Conservation (phyloP, 2,888 invertebrate species). For the Gordius sp. region DNA sequence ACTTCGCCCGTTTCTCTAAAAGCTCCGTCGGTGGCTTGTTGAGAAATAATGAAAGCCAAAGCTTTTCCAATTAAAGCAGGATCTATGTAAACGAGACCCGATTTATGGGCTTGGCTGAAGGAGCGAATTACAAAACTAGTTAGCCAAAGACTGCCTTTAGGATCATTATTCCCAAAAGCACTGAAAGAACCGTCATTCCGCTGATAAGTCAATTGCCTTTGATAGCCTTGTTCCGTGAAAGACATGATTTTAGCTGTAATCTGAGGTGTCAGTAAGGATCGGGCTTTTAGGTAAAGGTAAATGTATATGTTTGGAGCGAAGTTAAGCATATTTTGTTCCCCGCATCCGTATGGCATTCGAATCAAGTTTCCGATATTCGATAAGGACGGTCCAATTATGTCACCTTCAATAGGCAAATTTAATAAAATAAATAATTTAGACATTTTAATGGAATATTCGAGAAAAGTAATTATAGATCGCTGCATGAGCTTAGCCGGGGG, state of each 20-base stretch:
- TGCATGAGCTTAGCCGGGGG: no score
- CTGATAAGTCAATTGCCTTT: slow-evolving; percentile 25
- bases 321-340: slow-evolving; percentile 69
- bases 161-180: slow-evolving; percentile 46
- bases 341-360: slow-evolving; percentile 57
- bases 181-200: slow-evolving; percentile 61
- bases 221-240: slow-evolving; percentile 42
- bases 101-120: slow-evolving; percentile 41
- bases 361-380: slow-evolving; percentile 48
- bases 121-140: slow-evolving; percentile 57
- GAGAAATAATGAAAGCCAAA: neutral
- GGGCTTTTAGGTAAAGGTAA: slow-evolving; percentile 53
- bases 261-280: slow-evolving; percentile 40
- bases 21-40: slow-evolving; percentile 35
- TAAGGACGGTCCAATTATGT: slow-evolving; percentile 51
- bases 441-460: no score
- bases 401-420: slow-evolving; percentile 36
- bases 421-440: no score
- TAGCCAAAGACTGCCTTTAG: slow-evolving; percentile 50
- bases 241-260: slow-evolving; percentile 39
- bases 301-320: slow-evolving; percentile 67
- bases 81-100: neutral
- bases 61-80: neutral
- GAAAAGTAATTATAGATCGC: no score
- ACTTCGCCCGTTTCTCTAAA: slow-evolving; percentile 47